Evolutionary conservation across 2,888 invertebrate genomes (phyloP).

Genomic region (Diarsia mendica): DNA sequence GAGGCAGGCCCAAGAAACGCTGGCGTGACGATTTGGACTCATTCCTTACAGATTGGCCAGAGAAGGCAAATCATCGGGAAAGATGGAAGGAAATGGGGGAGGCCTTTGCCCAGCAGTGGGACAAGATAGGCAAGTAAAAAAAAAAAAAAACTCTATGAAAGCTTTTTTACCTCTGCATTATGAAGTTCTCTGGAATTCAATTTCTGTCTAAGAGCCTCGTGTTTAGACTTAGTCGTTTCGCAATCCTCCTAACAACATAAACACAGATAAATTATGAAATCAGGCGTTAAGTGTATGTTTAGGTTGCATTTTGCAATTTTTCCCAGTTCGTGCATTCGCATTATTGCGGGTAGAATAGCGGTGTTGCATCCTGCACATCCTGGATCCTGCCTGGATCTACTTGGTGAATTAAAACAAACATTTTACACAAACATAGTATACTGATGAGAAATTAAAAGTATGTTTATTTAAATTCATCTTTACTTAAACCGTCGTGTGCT

Average conservation of each 20-base stretch:
- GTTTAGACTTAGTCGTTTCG: background rate
- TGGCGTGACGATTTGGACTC: no score
- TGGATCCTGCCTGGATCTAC: background rate
- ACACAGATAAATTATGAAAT: background rate
- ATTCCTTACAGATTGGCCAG: no score
- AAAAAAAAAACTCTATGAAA: background rate
- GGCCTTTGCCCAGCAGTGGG: no score
- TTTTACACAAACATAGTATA: background rate
- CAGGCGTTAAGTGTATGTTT: background rate
- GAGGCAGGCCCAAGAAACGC: no score
- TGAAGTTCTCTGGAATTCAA: background rate
- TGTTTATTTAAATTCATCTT: background rate
- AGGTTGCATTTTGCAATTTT: background rate
- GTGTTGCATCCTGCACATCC: background rate
- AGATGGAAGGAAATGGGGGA: no score
- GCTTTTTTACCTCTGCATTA: constrained; percentile 2
- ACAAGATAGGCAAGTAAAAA: no score
- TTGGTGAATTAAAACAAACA: background rate
- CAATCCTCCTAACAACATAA: constrained; percentile 28
- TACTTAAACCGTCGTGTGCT: no score
- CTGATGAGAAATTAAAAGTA: background rate
- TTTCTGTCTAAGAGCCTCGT: background rate
- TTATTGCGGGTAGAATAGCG: background rate
- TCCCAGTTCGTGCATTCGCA: background rate
- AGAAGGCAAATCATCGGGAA: no score